A percentile compares a stretch with the other conserved stretches of the same genome.
These are phyloP conservation scores for Loxodonta africana DNA, from an alignment of 2,113 vertebrate species.

Conservation along the genomic window DNA sequence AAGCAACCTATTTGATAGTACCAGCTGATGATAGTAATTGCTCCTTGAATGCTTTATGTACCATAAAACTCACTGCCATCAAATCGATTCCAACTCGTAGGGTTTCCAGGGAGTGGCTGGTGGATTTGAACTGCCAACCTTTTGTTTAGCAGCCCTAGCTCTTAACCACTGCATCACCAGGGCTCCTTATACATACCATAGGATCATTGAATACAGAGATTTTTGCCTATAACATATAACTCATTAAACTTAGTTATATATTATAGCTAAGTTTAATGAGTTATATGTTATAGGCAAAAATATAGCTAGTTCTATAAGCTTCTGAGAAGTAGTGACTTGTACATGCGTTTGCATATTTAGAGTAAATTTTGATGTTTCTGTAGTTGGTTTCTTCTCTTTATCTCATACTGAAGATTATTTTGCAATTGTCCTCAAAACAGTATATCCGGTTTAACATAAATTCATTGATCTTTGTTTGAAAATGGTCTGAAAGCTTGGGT, in stretches of 20 bases:
- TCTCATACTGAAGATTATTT: not conserved
- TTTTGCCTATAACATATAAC: not conserved
- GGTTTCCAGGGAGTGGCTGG: too few species aligned
- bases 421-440: not conserved
- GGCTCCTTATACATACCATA: not conserved
- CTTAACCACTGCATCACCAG: too few species aligned
- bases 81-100: too few species aligned
- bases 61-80: not conserved
- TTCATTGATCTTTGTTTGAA: conserved; percentile 23
- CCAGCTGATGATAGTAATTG: not conserved
- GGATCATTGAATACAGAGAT: not conserved
- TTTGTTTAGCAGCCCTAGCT: too few species aligned
- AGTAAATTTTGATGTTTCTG: conserved; percentile 30
- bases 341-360: not conserved
- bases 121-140: too few species aligned
- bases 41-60: not conserved
- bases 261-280: too few species aligned
- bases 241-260: conserved; percentile 39
- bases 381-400: not conserved
- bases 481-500: not conserved
- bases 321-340: not conserved
- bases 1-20: not conserved
- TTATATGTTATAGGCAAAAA: too few species aligned
- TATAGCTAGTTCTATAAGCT: not conserved
- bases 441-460: not conserved